A percentile compares a stretch with the other conserved stretches of the same genome.
Evolutionary conservation across 1,140 invertebrate species (phyloP).

Genomic region (Ceratoteleas bidentatus): DNA sequence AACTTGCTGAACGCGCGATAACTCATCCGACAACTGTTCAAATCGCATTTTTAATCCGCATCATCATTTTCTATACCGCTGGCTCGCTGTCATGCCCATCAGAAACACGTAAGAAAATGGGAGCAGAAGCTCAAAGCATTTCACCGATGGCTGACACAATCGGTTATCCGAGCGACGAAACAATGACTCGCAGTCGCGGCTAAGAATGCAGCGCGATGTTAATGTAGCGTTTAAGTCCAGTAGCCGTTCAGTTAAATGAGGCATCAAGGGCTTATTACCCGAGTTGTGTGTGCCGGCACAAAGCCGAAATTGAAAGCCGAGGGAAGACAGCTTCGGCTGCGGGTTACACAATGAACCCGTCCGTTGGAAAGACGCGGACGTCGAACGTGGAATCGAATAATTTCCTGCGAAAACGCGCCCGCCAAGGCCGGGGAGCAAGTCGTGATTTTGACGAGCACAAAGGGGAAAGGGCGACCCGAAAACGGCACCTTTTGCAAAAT

Average conservation of each 20-base stretch:
- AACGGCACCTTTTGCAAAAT: not conserved
- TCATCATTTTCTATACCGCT: conserved; percentile 15
- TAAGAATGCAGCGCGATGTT: conserved; percentile 53
- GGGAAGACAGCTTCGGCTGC: conserved; percentile 37
- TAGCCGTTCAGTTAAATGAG: conserved; percentile 55
- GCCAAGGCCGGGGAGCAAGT: conserved; percentile 14
- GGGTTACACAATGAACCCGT: conserved; percentile 42
- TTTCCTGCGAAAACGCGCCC: conserved; percentile 53
- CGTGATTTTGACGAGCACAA: conserved; percentile 37
- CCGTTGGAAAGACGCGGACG: conserved; percentile 33
- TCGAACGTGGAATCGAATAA: conserved; percentile 60
- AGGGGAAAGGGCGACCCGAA: not conserved
- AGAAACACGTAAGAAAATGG: conserved; percentile 48
- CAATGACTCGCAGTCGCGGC: conserved; percentile 46
- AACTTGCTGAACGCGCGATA: not conserved
- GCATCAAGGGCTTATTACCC: conserved; percentile 57
- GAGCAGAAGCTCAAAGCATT: conserved; percentile 47
- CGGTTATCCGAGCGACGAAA: conserved; percentile 46
- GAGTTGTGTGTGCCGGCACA: conserved; percentile 20
- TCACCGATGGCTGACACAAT: conserved; percentile 51
- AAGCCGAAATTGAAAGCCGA: conserved; percentile 57
- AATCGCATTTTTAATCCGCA: not conserved
- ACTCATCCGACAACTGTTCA: not conserved
- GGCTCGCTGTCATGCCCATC: conserved; percentile 12
- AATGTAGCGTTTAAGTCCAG: conserved; percentile 59